Evolutionary conservation across 2,888 invertebrate genomes (phyloP).

Genomic region (Eretmocerus hayati): DNA sequence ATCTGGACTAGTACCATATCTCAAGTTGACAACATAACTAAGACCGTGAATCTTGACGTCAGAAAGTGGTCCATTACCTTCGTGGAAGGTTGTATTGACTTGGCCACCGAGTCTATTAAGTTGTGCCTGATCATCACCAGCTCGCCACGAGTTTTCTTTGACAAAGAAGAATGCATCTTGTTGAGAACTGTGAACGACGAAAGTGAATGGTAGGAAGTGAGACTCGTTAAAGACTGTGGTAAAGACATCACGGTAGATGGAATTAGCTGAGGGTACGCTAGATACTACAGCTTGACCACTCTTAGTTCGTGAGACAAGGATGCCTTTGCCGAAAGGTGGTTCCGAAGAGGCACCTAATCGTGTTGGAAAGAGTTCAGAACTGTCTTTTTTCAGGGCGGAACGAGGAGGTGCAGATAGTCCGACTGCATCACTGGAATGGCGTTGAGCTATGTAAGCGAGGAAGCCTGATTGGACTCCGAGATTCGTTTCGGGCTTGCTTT

Average conservation of each 20-base stretch:
- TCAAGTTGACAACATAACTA: constrained; percentile 83
- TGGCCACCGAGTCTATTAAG: constrained; percentile 83
- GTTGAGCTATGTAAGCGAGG: constrained; percentile 70
- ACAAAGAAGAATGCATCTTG: constrained; percentile 92
- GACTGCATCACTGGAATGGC: constrained; percentile 70
- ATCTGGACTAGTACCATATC: constrained; percentile 89
- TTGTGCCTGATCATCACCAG: constrained; percentile 81
- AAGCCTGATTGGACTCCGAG: constrained; percentile 78
- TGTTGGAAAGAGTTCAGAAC: constrained; percentile 63
- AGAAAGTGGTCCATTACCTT: constrained; percentile 60
- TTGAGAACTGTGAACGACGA: constrained; percentile 79
- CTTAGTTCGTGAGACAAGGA: constrained; percentile 72
- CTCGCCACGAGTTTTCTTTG: constrained; percentile 85
- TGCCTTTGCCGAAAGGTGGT: constrained; percentile 79
- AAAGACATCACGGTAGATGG: constrained; percentile 85
- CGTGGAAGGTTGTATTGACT: constrained; percentile 87
- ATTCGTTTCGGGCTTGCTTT: constrained; percentile 50
- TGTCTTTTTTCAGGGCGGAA: constrained; percentile 72
- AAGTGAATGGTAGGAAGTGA: constrained; percentile 77
- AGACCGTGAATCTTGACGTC: constrained; percentile 88
- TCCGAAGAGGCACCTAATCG: constrained; percentile 78
- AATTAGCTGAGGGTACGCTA: constrained; percentile 82
- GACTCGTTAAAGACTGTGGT: constrained; percentile 89
- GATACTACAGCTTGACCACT: constrained; percentile 77
- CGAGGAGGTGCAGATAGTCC: constrained; percentile 71